Evolutionary conservation across 2,113 vertebrate species (phyloP).

Genomic region (Saimiri boliviensis): DNA sequence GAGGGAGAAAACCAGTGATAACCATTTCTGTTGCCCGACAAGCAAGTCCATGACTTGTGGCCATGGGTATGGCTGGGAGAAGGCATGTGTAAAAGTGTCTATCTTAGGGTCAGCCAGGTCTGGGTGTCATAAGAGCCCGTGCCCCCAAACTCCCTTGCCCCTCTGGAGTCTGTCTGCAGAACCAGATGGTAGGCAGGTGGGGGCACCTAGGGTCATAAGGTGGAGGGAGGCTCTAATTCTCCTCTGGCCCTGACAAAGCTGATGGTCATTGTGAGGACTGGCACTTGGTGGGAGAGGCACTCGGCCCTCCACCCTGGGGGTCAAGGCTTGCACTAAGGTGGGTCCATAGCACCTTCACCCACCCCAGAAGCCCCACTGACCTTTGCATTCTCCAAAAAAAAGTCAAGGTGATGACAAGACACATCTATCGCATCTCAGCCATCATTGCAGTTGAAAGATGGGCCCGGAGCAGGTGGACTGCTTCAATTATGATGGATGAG

Average conservation of each 20-base stretch:
- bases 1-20: neutral
- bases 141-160: neutral
- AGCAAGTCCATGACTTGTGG: neutral
- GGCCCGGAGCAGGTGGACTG: conserved; percentile 75
- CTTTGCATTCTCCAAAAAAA: conserved; percentile 60
- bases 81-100: neutral
- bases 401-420: conserved; percentile 68
- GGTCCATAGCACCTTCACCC: neutral
- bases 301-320: neutral
- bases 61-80: neutral
- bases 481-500: conserved; percentile 74
- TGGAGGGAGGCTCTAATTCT: neutral
- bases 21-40: neutral
- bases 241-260: neutral
- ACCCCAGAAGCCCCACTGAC: conserved; percentile 41
- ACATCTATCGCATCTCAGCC: conserved; percentile 63
- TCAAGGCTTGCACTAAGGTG: neutral
- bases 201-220: neutral
- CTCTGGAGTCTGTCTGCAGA: neutral
- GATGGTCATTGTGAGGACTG: neutral
- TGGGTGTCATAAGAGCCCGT: neutral
- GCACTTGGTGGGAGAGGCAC: neutral
- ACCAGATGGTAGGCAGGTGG: neutral
- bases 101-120: neutral
- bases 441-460: conserved; percentile 68